Percentiles rank a stretch among this genome's conserved stretches.
Evolutionary conservation across 2,113 vertebrate species (phyloP).

Genomic region (Geococcyx californianus): DNA sequence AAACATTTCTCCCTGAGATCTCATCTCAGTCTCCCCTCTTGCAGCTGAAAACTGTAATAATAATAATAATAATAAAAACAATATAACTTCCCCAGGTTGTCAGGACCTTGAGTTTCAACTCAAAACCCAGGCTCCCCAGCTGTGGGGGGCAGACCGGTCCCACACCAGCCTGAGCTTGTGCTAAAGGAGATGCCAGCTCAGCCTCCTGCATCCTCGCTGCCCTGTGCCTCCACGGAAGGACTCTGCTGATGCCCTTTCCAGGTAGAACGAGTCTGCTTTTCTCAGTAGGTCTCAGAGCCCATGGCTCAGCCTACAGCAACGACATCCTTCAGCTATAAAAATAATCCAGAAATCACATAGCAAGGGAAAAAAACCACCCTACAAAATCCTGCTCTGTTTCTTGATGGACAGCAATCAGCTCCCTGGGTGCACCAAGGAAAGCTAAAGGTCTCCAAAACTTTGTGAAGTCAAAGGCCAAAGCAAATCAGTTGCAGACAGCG

Average conservation of each 20-base stretch:
- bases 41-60: too few species aligned
- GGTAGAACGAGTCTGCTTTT: neutral
- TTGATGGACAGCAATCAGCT: neutral
- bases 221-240: neutral
- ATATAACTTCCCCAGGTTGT: neutral
- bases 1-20: too few species aligned
- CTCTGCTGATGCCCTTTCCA: neutral
- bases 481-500: neutral
- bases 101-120: neutral
- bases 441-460: neutral
- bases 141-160: neutral
- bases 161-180: accelerated
- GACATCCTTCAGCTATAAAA: neutral
- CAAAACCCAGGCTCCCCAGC: neutral
- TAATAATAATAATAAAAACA: too few species aligned
- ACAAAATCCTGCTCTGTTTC: neutral
- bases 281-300: neutral
- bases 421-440: neutral
- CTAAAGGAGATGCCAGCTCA: neutral
- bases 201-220: neutral
- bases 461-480: neutral
- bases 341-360: neutral
- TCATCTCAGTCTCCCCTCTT: too few species aligned
- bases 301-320: neutral
- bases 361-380: neutral